phyloP scores from a whole-genome alignment of 2,113 vertebrate species.

The Lonchura striata region DNA sequence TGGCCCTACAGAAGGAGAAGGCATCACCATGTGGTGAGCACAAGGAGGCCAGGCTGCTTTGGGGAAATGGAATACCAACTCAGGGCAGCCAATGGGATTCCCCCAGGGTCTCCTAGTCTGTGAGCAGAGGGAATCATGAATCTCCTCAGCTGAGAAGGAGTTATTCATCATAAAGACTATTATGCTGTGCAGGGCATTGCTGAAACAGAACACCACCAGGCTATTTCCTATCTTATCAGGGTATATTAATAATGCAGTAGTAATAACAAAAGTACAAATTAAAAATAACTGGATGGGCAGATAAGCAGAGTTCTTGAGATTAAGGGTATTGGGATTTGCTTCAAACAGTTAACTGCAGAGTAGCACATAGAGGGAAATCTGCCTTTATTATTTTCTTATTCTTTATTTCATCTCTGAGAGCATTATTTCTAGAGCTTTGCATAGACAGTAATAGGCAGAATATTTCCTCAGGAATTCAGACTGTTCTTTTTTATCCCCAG shows the following conservation, averaged over 20 bases:
- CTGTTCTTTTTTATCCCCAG: slow-evolving; percentile 1
- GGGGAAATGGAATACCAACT: neutral
- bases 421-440: neutral
- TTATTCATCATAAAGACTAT: neutral
- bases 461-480: slow-evolving; percentile 11
- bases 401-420: neutral
- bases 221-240: slow-evolving; percentile 46
- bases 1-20: neutral
- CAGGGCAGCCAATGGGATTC: neutral
- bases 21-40: neutral
- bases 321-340: slow-evolving; percentile 28
- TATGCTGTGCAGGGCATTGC: neutral
- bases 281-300: slow-evolving; percentile 48
- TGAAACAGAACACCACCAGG: slow-evolving; percentile 17
- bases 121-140: neutral
- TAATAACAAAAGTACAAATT: slow-evolving; percentile 40
- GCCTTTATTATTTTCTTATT: slow-evolving; percentile 27
- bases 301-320: slow-evolving; percentile 40
- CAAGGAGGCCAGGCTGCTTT: neutral
- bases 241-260: slow-evolving; percentile 46
- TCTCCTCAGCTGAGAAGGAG: neutral
- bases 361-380: neutral
- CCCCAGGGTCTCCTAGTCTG: neutral
- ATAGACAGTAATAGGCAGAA: neutral
- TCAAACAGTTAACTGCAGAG: slow-evolving; percentile 35